Evolutionary conservation across 2,888 invertebrate species (phyloP), one percentile per base, ranked within the genome.

Genomic region (Ctenicera cuprea): DNA sequence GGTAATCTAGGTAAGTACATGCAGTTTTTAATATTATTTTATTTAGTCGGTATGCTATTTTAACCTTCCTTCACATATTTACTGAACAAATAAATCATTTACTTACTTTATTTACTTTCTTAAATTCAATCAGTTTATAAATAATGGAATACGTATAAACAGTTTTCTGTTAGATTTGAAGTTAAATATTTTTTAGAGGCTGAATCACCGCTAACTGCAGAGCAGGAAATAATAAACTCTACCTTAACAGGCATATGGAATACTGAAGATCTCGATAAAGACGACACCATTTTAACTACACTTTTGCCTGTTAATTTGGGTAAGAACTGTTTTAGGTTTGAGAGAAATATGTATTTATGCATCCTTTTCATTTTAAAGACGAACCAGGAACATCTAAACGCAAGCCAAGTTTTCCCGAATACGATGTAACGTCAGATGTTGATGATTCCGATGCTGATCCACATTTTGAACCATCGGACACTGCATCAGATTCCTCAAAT

Each of bases 401-500:
- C n/a, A 38, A 1, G 11, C 11, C 38, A 38, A 38, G n/a, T 12
- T 4, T 38, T 38, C 38, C 38, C n/a, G n/a, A 38, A 3, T n/a
- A 38, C n/a, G 38, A 38, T 38, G 38, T 38, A 26, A 38, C n/a
- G 38, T 38, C 38, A 38, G 38, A 38, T 12, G 12, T 3, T 12
- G 12, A 38, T 38, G 38, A 38, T n/a, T 38, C 11, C 38, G 38
- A 38, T 38, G 38, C 38, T 38, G 38, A 38, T 38, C 38, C 38
- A n/a, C n/a, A 38, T 38, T 38, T 38, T 38, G 38, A 38, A 38
- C 38, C n/a, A 38, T 38, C 38, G 38, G 38, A 38, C 38, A 38
- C n/a, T 38, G 38, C 38, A 38, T 38, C 12, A 38, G 38, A 38
- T 38, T 38, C 38, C n/a, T 11, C 38, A 38, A 38, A 38, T 11